Percentiles rank a stretch among this genome's conserved stretches.
These are phyloP conservation scores for Microcebus jonahi DNA, from an alignment of 2,113 vertebrate genomes.

Conservation along the genomic window DNA sequence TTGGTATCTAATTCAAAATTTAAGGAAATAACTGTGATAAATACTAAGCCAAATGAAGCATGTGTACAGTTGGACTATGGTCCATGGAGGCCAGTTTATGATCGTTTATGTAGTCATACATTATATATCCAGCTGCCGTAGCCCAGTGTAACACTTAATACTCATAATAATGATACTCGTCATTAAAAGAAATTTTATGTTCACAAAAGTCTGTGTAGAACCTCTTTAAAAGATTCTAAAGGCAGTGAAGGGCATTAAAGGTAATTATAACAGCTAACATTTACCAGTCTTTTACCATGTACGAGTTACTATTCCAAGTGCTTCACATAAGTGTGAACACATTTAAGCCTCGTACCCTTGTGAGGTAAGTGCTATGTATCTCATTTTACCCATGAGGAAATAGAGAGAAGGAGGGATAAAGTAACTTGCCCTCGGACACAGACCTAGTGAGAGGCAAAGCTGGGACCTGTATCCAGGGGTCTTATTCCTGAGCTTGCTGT, in stretches of 20 bases:
- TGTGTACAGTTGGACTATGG: not conserved
- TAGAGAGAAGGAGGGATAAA: not conserved
- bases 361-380: not conserved
- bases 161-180: not conserved
- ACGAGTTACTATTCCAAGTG: not conserved
- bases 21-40: not conserved
- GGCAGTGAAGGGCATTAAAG: not conserved
- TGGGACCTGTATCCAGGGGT: not conserved
- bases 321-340: not conserved
- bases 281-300: not conserved
- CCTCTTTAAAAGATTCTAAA: not conserved
- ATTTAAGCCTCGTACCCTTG: not conserved
- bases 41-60: not conserved
- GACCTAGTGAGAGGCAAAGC: not conserved
- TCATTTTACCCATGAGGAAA: not conserved
- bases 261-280: not conserved
- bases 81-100: not conserved
- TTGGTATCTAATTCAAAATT: not conserved
- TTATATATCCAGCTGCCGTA: not conserved
- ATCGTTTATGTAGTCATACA: not conserved
- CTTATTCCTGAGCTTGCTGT: not conserved
- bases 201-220: not conserved
- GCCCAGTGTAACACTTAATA: not conserved
- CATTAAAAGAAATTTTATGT: not conserved
- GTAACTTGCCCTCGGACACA: not conserved